phyloP scores from a whole-genome alignment of 1,140 invertebrate genomes.

The Hydropsyche tenuis region DNA sequence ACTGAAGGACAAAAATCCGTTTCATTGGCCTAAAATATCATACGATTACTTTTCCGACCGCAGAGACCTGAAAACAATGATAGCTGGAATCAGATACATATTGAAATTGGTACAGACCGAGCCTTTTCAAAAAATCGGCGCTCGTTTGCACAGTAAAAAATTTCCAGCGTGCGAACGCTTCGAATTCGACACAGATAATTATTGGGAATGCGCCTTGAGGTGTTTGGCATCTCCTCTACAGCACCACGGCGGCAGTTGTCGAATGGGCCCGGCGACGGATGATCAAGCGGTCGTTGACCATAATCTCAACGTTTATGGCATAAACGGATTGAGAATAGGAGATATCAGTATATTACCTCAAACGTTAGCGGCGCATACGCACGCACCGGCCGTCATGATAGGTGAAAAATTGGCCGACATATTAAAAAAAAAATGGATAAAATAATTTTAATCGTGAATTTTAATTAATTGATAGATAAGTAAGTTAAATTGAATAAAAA shows the following conservation, averaged over 20 bases:
- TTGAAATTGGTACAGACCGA: constrained; percentile 66
- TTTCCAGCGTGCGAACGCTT: constrained; percentile 66
- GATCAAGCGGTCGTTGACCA: constrained; percentile 75
- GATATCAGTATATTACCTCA: constrained; percentile 80
- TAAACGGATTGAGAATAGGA: constrained; percentile 71
- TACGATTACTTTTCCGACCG: constrained; percentile 74
- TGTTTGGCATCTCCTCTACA: constrained; percentile 70
- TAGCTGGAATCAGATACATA: constrained; percentile 73
- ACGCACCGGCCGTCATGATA: constrained; percentile 80
- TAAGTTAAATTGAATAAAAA: no score
- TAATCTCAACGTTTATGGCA: constrained; percentile 72
- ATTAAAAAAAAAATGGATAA: constrained; percentile 71
- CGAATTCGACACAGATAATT: constrained; percentile 67
- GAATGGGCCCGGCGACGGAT: constrained; percentile 77
- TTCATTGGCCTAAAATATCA: constrained; percentile 74
- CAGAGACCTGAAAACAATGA: constrained; percentile 69
- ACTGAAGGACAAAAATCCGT: constrained; percentile 74
- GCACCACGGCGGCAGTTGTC: constrained; percentile 74
- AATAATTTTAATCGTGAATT: no score
- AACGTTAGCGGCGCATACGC: constrained; percentile 73
- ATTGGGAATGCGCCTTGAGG: constrained; percentile 76
- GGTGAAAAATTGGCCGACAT: constrained; percentile 85
- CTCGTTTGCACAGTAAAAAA: constrained; percentile 64
- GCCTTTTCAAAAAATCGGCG: constrained; percentile 67
- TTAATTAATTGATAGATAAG: no score